Evolutionary conservation across 1,140 invertebrate species (phyloP), one percentile per base, ranked within the genome.

Genomic region (Drepana arcuata): DNA sequence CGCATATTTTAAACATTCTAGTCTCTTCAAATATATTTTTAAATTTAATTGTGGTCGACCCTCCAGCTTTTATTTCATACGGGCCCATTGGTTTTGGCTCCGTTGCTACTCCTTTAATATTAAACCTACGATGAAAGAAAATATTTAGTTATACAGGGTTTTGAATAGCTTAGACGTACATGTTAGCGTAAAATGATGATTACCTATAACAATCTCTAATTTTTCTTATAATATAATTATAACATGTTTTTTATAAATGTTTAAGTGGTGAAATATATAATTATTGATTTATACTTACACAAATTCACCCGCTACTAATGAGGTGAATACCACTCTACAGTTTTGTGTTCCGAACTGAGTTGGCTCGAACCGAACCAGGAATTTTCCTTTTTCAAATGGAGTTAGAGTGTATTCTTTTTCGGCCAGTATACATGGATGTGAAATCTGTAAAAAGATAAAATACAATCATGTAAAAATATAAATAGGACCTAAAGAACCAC

Each of bases 11-110:
- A 11, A 81, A 81, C 29, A 50, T 66, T 37, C 56, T 37, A 0
- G 49, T 44, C 1, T 74, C 64, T 28, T 65, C 55, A 39, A 78
- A 81, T 6, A 78, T 43, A 29, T 81, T 81, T 52, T 77, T 81
- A 27, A 78, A 81, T 11, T 21, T 45, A 7, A 81, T 69, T 5
- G 25, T 35, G 4, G 54, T 48, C 16, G 11, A 65, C 11, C 55
- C 55, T 0, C 73, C 71, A 2, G 53, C 41, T 51, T 56, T 69
- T 14, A 81, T 55, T 36, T 63, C 54, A 24, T 36, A 69, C 0
- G 75, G 75, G 1, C 75, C 75, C 40, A 66, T 63, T 2, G 75
- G 75, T 38, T 70, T 74, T 7, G 75, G 73, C 9, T 55, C 40
- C 0, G 38, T 52, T 2, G 50, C 71, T 31, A 18, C 67, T 14